A percentile compares a stretch with the other conserved stretches of the same genome.
phyloP scores from a whole-genome alignment of 2,797 vertebrate species.

The Adelosebastes latens region DNA sequence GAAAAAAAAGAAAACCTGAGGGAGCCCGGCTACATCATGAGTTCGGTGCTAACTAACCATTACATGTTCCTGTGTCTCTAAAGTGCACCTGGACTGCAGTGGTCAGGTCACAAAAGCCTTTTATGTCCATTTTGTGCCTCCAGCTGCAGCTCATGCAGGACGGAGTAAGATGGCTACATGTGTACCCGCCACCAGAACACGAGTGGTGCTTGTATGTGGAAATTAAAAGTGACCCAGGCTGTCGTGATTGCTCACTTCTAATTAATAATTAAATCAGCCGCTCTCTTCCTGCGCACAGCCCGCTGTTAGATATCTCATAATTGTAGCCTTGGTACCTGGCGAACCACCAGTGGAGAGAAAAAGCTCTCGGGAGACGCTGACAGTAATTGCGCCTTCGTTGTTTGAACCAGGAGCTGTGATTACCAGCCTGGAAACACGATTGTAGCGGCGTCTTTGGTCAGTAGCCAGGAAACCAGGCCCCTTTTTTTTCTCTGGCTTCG shows the following conservation, averaged over 20 bases:
- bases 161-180: conserved; percentile 46
- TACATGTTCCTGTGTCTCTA: conserved; percentile 38
- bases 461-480: conserved; percentile 47
- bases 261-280: conserved; percentile 69
- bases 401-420: conserved; percentile 60
- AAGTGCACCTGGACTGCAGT: conserved; percentile 39
- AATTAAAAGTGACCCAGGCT: conserved; percentile 59
- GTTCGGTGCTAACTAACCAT: conserved; percentile 34
- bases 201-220: conserved; percentile 37
- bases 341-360: conserved; percentile 42
- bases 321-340: conserved; percentile 57
- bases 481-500: conserved; percentile 12
- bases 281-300: conserved; percentile 37
- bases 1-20: conserved; percentile 57
- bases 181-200: conserved; percentile 21
- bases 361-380: conserved; percentile 52
- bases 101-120: conserved; percentile 23
- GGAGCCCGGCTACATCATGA: conserved; percentile 62
- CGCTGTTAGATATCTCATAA: conserved; percentile 55
- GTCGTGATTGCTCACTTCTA: conserved; percentile 63
- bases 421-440: conserved; percentile 55
- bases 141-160: conserved; percentile 35
- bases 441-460: conserved; percentile 56
- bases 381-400: conserved; percentile 58
- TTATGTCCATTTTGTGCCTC: conserved; percentile 15